Base-by-base conservation (phyloP, 2,113 vertebrate species). In the Collichthys lucidus region DNA sequence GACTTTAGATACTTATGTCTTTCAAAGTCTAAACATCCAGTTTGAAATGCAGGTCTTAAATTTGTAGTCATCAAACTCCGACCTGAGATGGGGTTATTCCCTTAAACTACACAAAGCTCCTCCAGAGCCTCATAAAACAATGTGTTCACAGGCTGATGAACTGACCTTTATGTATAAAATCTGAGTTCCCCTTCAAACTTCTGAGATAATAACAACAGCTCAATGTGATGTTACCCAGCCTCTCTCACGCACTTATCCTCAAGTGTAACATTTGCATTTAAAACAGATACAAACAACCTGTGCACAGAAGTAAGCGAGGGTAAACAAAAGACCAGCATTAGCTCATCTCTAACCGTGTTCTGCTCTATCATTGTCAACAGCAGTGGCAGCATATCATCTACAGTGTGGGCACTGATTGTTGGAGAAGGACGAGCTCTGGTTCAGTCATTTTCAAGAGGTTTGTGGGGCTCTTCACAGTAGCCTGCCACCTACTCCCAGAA, bases 401-500 rank as follows among this genome's bases (percentile, higher is more conserved):
- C 20, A 8, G 59, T 62, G 78, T 16, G 15, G 61, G 62, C 24
- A 55, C 52, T 62, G 74, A 62, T 67, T 79, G 69, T 16, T 53
- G 65, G 31, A 74, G 55, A 62, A 57, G 62, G 50, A 77, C 4
- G 1, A 40, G 68, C 12, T 31, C 61, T 2, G 8, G 35, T 52
- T 79, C 26, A 61, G 57, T 52, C 15, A 22, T 60, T 63, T 47
- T 78, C 56, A 78, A 83, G 47, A 57, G 57, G 60, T 64, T 77
- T 1, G 4, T 16, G 16, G 11, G 62, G 49, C 35, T 66, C 63
- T 70, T 59, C 2, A 55, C 24, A 16, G 79, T 0, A 66, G 12
- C 57, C 77, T 35, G n/a, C 83, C 80, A 68, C 73, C 72, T 60
- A 77, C 69, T 72, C 56, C 55, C 11, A 5, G 29, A 42, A 83